Conservation (phyloP, 2,888 invertebrate genomes). For the Chloroclysta siterata region DNA sequence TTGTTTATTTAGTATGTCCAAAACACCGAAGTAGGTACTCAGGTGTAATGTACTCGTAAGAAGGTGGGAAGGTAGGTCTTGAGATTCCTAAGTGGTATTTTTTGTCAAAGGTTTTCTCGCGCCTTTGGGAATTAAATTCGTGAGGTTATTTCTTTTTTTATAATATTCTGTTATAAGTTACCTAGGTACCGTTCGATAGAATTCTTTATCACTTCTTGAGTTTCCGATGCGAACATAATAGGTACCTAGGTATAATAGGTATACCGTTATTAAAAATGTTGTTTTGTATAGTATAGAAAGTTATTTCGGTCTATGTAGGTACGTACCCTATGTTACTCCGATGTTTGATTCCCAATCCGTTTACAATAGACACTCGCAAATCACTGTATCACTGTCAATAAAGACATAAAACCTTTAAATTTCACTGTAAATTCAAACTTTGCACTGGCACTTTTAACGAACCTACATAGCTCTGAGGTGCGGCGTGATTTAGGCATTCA, state of each 20-base stretch:
- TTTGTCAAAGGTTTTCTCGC: no score
- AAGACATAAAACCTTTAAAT: slow-evolving; percentile 61
- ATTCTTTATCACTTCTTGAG: slow-evolving; percentile 23
- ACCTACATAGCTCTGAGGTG: slow-evolving; percentile 73
- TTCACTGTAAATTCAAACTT: slow-evolving; percentile 76
- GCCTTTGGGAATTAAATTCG: no score
- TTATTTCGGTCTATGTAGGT: slow-evolving; percentile 37
- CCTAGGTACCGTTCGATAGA: slow-evolving; percentile 21
- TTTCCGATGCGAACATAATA: slow-evolving; percentile 38
- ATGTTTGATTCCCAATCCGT: slow-evolving; percentile 71
- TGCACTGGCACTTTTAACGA: slow-evolving; percentile 80
- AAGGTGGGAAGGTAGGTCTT: no score
- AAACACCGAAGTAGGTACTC: no score
- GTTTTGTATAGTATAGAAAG: slow-evolving; percentile 43
- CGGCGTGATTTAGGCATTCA: slow-evolving; percentile 80
- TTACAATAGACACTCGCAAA: slow-evolving; percentile 57
- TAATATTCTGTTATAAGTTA: no score
- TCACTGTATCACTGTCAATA: slow-evolving; percentile 61
- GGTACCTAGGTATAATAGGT: slow-evolving; percentile 34
- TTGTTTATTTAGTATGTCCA: neutral
- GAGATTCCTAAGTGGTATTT: no score
- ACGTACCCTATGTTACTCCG: slow-evolving; percentile 75
- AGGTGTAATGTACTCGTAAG: no score
- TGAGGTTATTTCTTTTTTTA: no score
- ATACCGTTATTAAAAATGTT: slow-evolving; percentile 44